These are phyloP conservation scores for Varecia variegata DNA, from an alignment of 2,797 vertebrate genomes.

Conservation along the genomic window DNA sequence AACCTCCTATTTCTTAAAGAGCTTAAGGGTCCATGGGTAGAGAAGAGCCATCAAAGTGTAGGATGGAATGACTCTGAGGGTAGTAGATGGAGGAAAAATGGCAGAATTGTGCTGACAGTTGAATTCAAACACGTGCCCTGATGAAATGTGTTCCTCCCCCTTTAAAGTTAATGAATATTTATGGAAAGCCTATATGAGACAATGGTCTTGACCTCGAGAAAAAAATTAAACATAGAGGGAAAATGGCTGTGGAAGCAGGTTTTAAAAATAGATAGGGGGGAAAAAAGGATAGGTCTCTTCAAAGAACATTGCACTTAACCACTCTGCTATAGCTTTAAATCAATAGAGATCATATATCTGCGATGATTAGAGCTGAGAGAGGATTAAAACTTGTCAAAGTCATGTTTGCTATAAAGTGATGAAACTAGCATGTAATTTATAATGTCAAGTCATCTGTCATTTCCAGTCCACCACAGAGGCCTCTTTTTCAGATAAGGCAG, in stretches of 20 bases:
- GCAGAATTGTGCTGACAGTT: neutral
- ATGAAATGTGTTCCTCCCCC: neutral
- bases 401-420: neutral
- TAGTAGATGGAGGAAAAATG: neutral
- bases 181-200: neutral
- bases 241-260: neutral
- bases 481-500: neutral
- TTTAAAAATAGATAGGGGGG: neutral
- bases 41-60: neutral
- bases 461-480: neutral
- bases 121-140: neutral
- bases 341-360: neutral
- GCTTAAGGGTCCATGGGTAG: no score
- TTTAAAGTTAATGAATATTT: neutral
- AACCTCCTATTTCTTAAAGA: neutral
- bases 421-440: neutral
- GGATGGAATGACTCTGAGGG: no score
- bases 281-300: no score
- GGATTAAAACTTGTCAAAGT: neutral
- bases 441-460: neutral
- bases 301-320: neutral
- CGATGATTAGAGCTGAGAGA: neutral
- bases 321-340: neutral
- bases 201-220: neutral
- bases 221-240: neutral